Percentiles rank a stretch among this genome's conserved stretches.
Conservation (phyloP, 2,888 invertebrate genomes). For the Cerastoderma edule region DNA sequence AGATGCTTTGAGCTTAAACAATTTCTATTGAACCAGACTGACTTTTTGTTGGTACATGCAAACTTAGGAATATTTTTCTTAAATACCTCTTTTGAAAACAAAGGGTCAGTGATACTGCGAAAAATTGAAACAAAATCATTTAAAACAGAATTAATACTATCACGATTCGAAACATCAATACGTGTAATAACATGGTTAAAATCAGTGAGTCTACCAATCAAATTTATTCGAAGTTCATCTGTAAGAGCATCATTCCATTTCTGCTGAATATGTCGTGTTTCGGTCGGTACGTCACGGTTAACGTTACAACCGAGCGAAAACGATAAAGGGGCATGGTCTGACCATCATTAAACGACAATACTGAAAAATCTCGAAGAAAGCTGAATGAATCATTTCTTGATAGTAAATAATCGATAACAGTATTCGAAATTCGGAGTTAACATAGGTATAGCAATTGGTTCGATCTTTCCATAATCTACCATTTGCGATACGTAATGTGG, state of each 20-base stretch:
- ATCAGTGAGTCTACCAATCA: conserved; percentile 7
- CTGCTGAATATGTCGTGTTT: no score
- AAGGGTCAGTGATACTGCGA: conserved; percentile 2
- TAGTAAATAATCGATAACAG: conserved; percentile 14
- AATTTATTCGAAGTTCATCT: conserved; percentile 6
- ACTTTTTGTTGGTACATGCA: neutral
- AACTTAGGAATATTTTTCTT: conserved; percentile 1
- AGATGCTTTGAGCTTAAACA: conserved; percentile 3
- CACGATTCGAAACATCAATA: neutral
- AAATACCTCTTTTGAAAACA: conserved; percentile 8
- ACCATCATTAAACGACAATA: neutral
- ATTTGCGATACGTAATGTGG: conserved; percentile 8
- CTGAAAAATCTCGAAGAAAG: neutral
- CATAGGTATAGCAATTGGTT: neutral
- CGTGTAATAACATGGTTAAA: conserved; percentile 11
- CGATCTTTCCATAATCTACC: conserved; percentile 2
- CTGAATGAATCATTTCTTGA: neutral
- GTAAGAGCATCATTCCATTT: neutral
- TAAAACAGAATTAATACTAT: neutral
- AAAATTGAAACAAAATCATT: conserved; percentile 6
- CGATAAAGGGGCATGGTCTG: conserved; percentile 8
- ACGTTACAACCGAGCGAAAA: conserved; percentile 1
- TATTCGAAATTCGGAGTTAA: neutral
- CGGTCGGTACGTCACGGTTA: neutral
- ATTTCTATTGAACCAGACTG: conserved; percentile 16